Evolutionary conservation across 1,140 invertebrate species (phyloP), one percentile per base, ranked within the genome.

Genomic region (Agraylea sexmaculata): DNA sequence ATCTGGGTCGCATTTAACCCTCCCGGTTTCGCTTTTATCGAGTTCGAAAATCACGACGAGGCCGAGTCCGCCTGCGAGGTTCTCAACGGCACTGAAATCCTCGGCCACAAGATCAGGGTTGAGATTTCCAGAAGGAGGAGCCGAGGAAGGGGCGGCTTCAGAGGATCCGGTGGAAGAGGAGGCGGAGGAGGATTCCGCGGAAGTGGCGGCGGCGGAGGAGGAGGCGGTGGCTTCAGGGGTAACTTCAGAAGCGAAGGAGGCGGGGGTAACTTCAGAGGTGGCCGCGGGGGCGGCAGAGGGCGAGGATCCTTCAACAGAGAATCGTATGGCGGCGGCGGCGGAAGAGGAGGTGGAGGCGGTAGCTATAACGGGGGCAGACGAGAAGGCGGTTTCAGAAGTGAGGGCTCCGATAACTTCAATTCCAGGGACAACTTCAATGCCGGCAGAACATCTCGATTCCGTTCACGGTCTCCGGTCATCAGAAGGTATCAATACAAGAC

Each of bases 11-110:
- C 63, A 52, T 67, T 73, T 48, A 73, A 68, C 51, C 71, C 91
- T 87, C 49, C 87, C 80, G 51, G 91, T 92, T 99, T 99, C 73
- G 95, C 94, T 36, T 99, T 99, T 72, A 87, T 99, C 55, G 93
- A 98, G 68, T 99, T 95, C 72, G 85, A 92, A 65, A 91, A 92
- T 62, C 74, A 79, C 53, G 80, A 87, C 56, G 91, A 97, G 69
- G 93, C 93, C 19, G 87, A 93, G 60, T 80, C 91, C 60, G 90
- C 92, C 22, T 90, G 88, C 59, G 82, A 82, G 60, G 84, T 77
- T 50, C 73, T 96, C 55, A 93, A 97, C 66, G 91, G 91, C 43
- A 77, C 78, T 44, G 82, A 83, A 53, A 71, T 86, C 46, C 64
- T 83, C 63, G 84, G 84, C 44, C 79, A 79, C 42, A 85, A 83